Base-by-base conservation (phyloP, 2,113 vertebrate species). In the zebrafish (Danio rerio) region DNA sequence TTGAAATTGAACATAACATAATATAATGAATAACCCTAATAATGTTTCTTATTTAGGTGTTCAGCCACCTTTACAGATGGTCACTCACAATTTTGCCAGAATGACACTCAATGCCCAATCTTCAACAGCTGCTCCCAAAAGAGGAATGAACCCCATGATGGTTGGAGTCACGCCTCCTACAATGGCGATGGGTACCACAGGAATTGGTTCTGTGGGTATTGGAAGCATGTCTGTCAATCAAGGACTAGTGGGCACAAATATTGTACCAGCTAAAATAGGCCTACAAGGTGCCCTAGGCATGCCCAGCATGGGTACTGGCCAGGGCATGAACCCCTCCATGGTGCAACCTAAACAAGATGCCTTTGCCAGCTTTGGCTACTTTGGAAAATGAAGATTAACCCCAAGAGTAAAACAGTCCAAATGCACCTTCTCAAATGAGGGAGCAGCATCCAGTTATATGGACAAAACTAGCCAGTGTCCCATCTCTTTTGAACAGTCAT, bases 301-400 rank as follows among this genome's bases (percentile, higher is more conserved):
- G 90, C 90, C 94, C 0, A 91, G 92, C 0, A 88, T 95, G 91
- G 94, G 93, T 69, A 92, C 95, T 93, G 94, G 72, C 40, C 88
- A 92, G 69, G 81, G 89, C 21, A 90, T 95, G 88, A 86, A 89
- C 86, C 86, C 94, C 40, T 92, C 92, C 91, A 92, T 94, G 91
- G 93, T 96, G 84, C 96, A 95, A 82, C 95, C 96, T 86, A 99
- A 98, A 95, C 96, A 97, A 95, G 97, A 99, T 95, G 97, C 97
- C 96, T 99, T 99, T 86, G 96, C 96, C 93, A 98, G 97, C 92
- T 99, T 98, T 87, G 96, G 96, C 94, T 98, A 95, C 93, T 99
- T 99, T 94, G 96, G 96, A 90, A 98, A 99, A 96, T 99, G 93
- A 95, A 90, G 59, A 31, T n/a, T 7, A 55, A 74, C 61, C 55